phyloP scores from a whole-genome alignment of 2,797 vertebrate species.

The Tarsius wallacei region DNA sequence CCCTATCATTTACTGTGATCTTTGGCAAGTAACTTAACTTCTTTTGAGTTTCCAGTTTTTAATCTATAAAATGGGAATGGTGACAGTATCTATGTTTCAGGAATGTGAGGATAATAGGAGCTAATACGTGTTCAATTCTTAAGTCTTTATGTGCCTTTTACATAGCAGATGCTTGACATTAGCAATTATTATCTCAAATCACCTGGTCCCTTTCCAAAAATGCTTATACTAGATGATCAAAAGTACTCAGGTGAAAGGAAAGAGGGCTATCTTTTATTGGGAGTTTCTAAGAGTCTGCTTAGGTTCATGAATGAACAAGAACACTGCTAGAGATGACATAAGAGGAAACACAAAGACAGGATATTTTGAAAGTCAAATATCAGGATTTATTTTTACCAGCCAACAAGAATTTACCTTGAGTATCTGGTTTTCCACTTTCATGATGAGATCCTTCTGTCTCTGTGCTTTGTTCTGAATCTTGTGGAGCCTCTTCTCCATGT shows the following conservation, averaged over 20 bases:
- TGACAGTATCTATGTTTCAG: conserved; percentile 23
- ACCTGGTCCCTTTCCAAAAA: conserved; percentile 26
- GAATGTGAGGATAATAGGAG: conserved; percentile 47
- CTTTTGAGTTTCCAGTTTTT: conserved; percentile 64
- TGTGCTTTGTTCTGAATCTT: conserved; percentile 95
- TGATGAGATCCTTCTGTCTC: conserved; percentile 96
- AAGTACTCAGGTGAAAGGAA: conserved; percentile 63
- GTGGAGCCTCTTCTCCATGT: conserved; percentile 94
- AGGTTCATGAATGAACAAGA: conserved; percentile 49
- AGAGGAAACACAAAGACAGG: conserved; percentile 46
- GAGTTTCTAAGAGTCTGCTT: conserved; percentile 47
- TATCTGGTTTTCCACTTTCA: conserved; percentile 97
- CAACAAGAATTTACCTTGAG: conserved; percentile 90
- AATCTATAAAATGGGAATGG: conserved; percentile 48
- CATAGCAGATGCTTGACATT: conserved; percentile 27
- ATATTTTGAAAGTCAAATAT: conserved; percentile 57
- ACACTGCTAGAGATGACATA: neutral
- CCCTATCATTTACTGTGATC: neutral
- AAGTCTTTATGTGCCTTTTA: conserved; percentile 8
- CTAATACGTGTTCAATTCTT: conserved; percentile 53
- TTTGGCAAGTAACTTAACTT: conserved; percentile 43
- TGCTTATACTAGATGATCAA: conserved; percentile 49
- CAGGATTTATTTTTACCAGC: neutral
- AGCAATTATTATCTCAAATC: conserved; percentile 23
- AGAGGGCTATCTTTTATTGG: neutral